Evolutionary conservation across 2,888 invertebrate genomes (phyloP).

Genomic region (Himalopsyche anomala): DNA sequence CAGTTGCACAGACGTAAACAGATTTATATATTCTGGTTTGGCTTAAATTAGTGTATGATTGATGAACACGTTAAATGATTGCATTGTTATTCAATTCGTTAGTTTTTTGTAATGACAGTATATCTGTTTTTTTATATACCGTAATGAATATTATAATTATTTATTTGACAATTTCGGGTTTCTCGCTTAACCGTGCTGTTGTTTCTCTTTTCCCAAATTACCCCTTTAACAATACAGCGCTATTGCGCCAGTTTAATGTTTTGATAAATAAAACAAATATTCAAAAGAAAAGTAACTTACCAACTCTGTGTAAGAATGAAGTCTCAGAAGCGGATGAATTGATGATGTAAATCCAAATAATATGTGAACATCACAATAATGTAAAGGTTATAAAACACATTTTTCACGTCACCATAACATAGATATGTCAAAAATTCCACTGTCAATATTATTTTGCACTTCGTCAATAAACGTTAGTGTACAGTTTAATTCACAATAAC

Average conservation of each 20-base stretch:
- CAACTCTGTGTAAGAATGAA: not conserved
- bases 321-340: not conserved
- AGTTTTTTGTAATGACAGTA: no score
- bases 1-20: no score
- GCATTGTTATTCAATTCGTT: no score
- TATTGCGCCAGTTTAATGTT: no score
- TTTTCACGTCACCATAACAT: not conserved
- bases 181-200: conserved; percentile 56
- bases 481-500: conserved; percentile 32
- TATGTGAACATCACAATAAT: conserved; percentile 8
- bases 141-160: no score
- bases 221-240: no score
- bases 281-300: conserved; percentile 41
- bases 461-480: conserved; percentile 5
- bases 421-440: conserved; percentile 32
- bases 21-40: no score
- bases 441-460: conserved; percentile 22
- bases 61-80: no score
- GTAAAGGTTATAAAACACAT: conserved; percentile 41
- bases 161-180: conserved; percentile 45
- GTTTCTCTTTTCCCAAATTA: conserved; percentile 41
- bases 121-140: no score
- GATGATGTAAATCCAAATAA: conserved; percentile 18
- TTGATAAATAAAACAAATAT: not conserved
- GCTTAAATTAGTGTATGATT: no score